These are phyloP conservation scores for Bufotes viridis DNA, from an alignment of 2,797 vertebrate species.

Conservation along the genomic window DNA sequence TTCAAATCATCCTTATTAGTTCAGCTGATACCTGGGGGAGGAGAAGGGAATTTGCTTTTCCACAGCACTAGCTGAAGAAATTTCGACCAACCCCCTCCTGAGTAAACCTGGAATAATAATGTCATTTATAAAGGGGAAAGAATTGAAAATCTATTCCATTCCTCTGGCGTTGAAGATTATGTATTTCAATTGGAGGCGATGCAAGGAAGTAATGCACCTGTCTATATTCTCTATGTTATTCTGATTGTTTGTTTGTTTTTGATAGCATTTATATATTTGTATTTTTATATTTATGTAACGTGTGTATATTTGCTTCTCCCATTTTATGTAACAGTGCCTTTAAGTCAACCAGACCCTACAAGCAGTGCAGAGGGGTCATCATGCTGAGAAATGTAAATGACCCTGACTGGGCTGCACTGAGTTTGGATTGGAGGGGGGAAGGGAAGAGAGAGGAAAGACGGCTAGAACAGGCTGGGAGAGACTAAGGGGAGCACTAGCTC, in stretches of 20 bases:
- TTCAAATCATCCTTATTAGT: conserved; percentile 8
- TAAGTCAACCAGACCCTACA: conserved; percentile 28
- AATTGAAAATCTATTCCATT: not conserved
- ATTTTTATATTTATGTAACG: not conserved
- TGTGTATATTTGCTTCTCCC: not conserved
- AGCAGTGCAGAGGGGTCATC: conserved; percentile 69
- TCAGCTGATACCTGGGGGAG: conserved; percentile 26
- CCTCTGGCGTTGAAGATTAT: not conserved
- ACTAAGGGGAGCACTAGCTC: conserved; percentile 70
- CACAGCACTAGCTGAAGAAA: not conserved
- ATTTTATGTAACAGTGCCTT: not conserved
- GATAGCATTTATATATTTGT: not conserved
- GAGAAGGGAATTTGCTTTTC: not conserved
- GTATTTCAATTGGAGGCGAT: not conserved
- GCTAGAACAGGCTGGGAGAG: conserved; percentile 51
- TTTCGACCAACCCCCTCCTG: conserved; percentile 18
- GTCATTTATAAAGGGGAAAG: not conserved
- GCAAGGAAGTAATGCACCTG: not conserved
- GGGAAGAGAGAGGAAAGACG: conserved; percentile 40
- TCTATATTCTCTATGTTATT: not conserved
- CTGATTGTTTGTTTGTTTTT: not conserved
- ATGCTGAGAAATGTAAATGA: conserved; percentile 70
- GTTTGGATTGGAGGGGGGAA: conserved; percentile 68
- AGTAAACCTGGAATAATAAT: conserved; percentile 14
- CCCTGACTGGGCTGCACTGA: conserved; percentile 64